Base-by-base conservation (phyloP, 2,113 vertebrate species). In the Dunckerocampus dactyliophorus region DNA sequence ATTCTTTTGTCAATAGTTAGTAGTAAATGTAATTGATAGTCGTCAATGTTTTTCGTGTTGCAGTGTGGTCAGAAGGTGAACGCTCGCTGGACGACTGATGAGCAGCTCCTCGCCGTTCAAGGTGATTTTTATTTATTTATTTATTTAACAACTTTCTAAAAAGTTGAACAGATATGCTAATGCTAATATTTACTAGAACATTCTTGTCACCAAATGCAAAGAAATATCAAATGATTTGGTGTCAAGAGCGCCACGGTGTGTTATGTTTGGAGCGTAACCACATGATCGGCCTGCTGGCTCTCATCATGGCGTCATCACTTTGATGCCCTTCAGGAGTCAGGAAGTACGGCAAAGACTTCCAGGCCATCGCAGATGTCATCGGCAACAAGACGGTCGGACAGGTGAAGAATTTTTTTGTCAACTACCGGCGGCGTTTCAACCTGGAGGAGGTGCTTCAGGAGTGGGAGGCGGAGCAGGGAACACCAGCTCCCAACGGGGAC, bases 351-450 rank as follows among this genome's bases (percentile, higher is more conserved):
- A 98, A 97, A 91, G 96, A 99, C 92, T 99, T 98, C 89, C 96
- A 98, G 93, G 97, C 97, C 91, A 99, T 99, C 85, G 96, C 97
- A 70, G 97, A 99, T 82, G 96, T 99, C 88, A 98, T 99, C 81
- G 96, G 97, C 62, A 99, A 98, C 92, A 99, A 99, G 92, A 98
- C 96, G 76, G 92, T 98, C 87, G 96, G 95, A 62, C 97, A 99
- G 92, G 95, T 98, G 85, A 98, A 98, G 91, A 99, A 99, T 91
- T 99, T 99, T 92, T 99, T 99, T 80, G 95, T 99, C 86, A 99
- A 98, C 92, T 99, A 99, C 91, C 95, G 97, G 77, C 94, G 97
- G 71, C 94, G 97, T 53, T 99, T 99, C 92, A 99, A 98, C 92
- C 92, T 99, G 92, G 97, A 99, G 90, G 97, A 99, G 91, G 97